Conservation (phyloP, 2,797 vertebrate species). For the Pipistrellus nathusii region DNA sequence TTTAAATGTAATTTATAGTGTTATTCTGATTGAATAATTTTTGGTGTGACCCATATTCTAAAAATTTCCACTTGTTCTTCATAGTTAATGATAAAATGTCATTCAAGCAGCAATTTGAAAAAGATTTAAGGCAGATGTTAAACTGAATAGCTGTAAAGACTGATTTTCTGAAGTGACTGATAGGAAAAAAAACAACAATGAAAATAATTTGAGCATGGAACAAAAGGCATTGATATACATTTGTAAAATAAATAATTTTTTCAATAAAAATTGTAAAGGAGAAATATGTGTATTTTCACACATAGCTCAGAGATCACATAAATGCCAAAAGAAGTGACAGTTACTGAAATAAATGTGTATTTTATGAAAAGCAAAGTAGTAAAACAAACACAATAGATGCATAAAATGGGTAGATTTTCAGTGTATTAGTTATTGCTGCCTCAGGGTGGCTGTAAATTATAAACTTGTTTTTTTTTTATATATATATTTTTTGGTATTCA, state of each 20-base stretch:
- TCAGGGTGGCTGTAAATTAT: slow-evolving; percentile 87
- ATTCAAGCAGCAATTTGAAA: slow-evolving; percentile 56
- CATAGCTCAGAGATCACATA: slow-evolving; percentile 87
- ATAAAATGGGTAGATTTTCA: slow-evolving; percentile 88
- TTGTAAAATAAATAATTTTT: slow-evolving; percentile 87
- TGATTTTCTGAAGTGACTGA: slow-evolving; percentile 77
- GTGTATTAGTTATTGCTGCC: slow-evolving; percentile 87
- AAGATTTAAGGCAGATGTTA: slow-evolving; percentile 72
- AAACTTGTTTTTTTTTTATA: slow-evolving; percentile 81
- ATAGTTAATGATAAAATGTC: slow-evolving; percentile 61
- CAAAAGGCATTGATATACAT: slow-evolving; percentile 81
- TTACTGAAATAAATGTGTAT: slow-evolving; percentile 88
- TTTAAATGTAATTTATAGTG: slow-evolving; percentile 65
- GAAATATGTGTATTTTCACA: slow-evolving; percentile 82
- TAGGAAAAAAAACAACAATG: slow-evolving; percentile 69
- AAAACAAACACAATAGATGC: slow-evolving; percentile 89
- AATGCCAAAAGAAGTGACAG: slow-evolving; percentile 87
- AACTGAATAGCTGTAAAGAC: slow-evolving; percentile 63
- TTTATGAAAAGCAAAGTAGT: slow-evolving; percentile 88
- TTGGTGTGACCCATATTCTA: slow-evolving; percentile 39
- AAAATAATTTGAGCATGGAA: slow-evolving; percentile 81
- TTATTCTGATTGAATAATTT: slow-evolving; percentile 59
- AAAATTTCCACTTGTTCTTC: slow-evolving; percentile 62
- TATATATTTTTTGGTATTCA: slow-evolving; percentile 80
- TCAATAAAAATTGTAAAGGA: slow-evolving; percentile 84